Percentiles rank a stretch among this genome's conserved stretches.
phyloP scores from a whole-genome alignment of 1,140 invertebrate genomes.

The Probaryconus sp. region DNA sequence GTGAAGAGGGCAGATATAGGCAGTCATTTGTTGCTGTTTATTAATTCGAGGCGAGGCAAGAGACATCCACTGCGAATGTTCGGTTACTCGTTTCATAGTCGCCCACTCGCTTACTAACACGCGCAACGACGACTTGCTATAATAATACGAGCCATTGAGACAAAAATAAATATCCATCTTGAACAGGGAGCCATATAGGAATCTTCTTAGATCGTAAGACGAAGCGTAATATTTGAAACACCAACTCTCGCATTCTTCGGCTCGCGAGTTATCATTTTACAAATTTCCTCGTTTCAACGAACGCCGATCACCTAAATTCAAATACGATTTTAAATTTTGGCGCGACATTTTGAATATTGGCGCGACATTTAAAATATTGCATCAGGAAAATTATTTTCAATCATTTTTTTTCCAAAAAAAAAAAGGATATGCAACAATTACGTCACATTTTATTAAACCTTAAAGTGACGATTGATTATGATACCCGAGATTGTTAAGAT shows the following conservation, averaged over 20 bases:
- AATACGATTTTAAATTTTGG: too few relatives aligned
- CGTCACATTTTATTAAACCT: too few relatives aligned
- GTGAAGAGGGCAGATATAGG: slow-evolving; percentile 71
- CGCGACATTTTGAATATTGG: too few relatives aligned
- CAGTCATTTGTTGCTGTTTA: slow-evolving; percentile 77
- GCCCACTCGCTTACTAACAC: slow-evolving; percentile 69
- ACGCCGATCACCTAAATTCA: too few relatives aligned
- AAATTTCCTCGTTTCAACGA: slow-evolving; percentile 48
- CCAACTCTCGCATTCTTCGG: slow-evolving; percentile 51
- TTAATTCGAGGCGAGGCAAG: slow-evolving; percentile 76
- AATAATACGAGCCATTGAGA: slow-evolving; percentile 58
- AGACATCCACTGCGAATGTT: slow-evolving; percentile 72
- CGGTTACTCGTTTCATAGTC: slow-evolving; percentile 71
- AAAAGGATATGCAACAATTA: too few relatives aligned
- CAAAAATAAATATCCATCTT: slow-evolving; percentile 60
- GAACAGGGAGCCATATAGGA: slow-evolving; percentile 54
- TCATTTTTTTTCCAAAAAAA: too few relatives aligned
- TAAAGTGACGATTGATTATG: too few relatives aligned
- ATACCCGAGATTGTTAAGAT: too few relatives aligned
- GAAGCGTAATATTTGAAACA: slow-evolving; percentile 59
- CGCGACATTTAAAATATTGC: too few relatives aligned
- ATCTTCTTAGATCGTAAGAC: slow-evolving; percentile 54
- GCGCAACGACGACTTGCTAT: slow-evolving; percentile 59
- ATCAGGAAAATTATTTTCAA: too few relatives aligned
- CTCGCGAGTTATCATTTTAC: slow-evolving; percentile 42